phyloP scores from a whole-genome alignment of 92 coral and sea anemone genomes.

The Desmophyllum pertusum region DNA sequence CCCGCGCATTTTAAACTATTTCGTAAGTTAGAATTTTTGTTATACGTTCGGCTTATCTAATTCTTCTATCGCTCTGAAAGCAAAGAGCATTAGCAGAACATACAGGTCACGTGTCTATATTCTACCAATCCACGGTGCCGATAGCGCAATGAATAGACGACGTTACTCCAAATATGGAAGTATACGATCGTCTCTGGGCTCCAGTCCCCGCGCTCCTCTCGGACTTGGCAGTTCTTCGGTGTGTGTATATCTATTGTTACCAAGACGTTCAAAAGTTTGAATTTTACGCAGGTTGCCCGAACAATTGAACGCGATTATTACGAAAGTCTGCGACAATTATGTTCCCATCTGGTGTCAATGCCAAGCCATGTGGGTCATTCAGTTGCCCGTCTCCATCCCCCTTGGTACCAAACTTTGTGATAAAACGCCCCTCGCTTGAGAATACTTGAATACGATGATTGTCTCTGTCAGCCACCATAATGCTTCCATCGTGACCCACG shows the following conservation, averaged over 20 bases:
- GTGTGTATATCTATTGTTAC: neutral
- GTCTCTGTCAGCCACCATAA: slow-evolving; percentile 97
- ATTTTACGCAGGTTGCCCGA: slow-evolving; percentile 69
- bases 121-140: neutral
- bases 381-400: slow-evolving; percentile 99
- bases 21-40: too few species aligned
- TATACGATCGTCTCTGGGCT: neutral
- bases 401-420: slow-evolving; percentile 94
- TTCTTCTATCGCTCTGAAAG: too few species aligned
- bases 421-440: slow-evolving; percentile 91
- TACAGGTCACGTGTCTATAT: neutral
- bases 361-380: slow-evolving; percentile 97
- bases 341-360: slow-evolving; percentile 92
- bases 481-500: slow-evolving; percentile 94
- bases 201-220: neutral
- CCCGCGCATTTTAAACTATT: too few species aligned
- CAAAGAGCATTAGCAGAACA: too few species aligned
- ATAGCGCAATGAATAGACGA: neutral
- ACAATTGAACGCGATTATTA: slow-evolving; percentile 92
- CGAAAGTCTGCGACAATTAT: slow-evolving; percentile 97
- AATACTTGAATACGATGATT: slow-evolving; percentile 97
- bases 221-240: neutral
- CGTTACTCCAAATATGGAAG: slow-evolving; percentile 3
- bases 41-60: too few species aligned
- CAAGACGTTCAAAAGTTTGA: neutral